Base-by-base conservation (phyloP, 2,888 invertebrate species). In the Conops quadrifasciatus region DNA sequence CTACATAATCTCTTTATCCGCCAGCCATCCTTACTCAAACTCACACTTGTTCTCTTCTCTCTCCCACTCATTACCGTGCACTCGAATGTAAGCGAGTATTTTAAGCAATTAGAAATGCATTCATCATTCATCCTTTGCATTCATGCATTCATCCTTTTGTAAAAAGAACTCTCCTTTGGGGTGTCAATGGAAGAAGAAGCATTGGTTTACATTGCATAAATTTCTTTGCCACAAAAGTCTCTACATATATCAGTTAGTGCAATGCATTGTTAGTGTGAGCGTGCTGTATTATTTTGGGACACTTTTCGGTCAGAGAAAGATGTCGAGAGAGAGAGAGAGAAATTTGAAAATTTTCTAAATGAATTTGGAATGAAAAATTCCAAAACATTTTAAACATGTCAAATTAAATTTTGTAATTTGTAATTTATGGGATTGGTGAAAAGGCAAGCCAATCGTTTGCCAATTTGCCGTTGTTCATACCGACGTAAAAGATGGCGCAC, bases 181-280 rank as follows among this genome's bases (percentile, higher is more conserved):
- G 30, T 59, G 59, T 30, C 59, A 59, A 59, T 59, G 59, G 30
- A 30, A 26, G 59, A 26, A 59, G 26, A 59, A n/a, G n/a, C n/a
- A 59, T 59, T 26, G 26, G 59, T 59, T 59, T 36, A 19, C 19
- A 30, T 59, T 59, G 59, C 28, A 59, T 30, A 36, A 58, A 30
- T 59, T 59, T 28, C 26, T 59, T 30, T n/a, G 59, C 26, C 26
- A n/a, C 59, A 28, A n/a, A 30, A 36, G 30, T 30, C 13, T 16
- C 58, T 5, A 58, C 21, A 26, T 58, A 16, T 58, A 13, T 58
- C 58, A 58, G 5, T 58, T 1, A 1, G n/a, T 49, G 49, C 49
- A 11, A 11, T 7, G n/a, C 5, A 13, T n/a, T 5, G 19, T 49
- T n/a, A 3, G 49, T 4, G n/a, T 49, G 19, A 16, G 36, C 36